These are phyloP conservation scores for Cyphomyrus discorhynchus DNA, from an alignment of 2,113 vertebrate species.

Conservation along the genomic window DNA sequence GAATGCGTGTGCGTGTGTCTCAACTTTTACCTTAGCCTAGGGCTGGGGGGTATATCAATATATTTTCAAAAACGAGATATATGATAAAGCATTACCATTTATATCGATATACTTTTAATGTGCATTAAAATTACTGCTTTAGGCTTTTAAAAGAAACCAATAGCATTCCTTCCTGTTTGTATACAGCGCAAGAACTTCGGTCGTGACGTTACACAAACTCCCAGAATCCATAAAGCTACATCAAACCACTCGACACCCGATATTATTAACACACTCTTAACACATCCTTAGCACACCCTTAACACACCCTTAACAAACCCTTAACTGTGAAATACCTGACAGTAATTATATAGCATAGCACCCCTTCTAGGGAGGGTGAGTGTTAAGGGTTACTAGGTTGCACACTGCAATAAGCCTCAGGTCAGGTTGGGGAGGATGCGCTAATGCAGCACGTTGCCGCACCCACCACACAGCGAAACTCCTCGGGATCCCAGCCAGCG, in stretches of 20 bases:
- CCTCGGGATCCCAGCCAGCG: too few relatives aligned
- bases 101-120: background rate
- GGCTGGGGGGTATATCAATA: background rate
- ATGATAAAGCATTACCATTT: background rate
- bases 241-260: background rate
- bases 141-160: background rate
- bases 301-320: background rate
- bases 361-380: background rate
- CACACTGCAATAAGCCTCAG: background rate
- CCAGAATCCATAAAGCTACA: background rate
- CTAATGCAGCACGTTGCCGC: too few relatives aligned
- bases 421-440: too few relatives aligned
- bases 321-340: background rate
- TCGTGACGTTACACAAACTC: background rate
- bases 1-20: too few relatives aligned
- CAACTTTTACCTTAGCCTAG: background rate
- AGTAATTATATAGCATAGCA: background rate
- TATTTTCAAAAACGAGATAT: background rate
- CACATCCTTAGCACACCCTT: background rate
- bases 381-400: background rate
- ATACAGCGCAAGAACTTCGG: background rate
- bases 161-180: background rate
- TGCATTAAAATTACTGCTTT: background rate
- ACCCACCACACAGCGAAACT: too few relatives aligned
- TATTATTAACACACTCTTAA: background rate